Conservation (phyloP, 1,140 invertebrate genomes). For the Sinonovacula constricta region DNA sequence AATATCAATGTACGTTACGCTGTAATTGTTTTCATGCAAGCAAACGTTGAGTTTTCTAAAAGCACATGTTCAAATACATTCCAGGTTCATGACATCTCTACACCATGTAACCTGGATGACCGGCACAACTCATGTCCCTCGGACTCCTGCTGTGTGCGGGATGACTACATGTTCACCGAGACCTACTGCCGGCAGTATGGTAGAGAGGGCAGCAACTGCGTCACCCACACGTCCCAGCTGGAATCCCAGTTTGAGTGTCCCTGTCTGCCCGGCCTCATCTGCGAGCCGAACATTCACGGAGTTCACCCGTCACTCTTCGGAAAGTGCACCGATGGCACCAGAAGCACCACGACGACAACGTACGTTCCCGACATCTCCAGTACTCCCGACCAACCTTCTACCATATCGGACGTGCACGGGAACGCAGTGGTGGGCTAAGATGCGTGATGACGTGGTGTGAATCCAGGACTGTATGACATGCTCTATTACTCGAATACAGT, state of each 20-base stretch:
- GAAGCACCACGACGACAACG: no score
- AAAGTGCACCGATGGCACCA: constrained; percentile 43
- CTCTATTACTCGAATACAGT: no score
- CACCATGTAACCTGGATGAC: neutral
- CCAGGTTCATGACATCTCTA: neutral
- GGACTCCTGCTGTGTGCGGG: constrained; percentile 61
- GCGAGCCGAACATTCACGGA: constrained; percentile 52
- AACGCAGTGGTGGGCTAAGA: no score
- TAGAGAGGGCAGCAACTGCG: constrained; percentile 33
- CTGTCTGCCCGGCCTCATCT: constrained; percentile 42
- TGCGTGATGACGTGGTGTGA: no score
- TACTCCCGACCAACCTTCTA: no score
- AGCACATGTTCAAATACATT: no score
- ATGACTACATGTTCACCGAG: constrained; percentile 58
- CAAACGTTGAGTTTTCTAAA: no score
- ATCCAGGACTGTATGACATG: no score
- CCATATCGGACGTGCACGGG: no score
- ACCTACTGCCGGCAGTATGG: constrained; percentile 59
- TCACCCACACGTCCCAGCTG: constrained; percentile 46
- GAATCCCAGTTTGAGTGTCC: constrained; percentile 61
- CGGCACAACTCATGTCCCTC: constrained; percentile 29
- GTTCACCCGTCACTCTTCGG: constrained; percentile 52
- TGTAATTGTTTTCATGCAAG: no score
- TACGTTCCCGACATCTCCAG: no score
- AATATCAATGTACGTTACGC: no score